Evolutionary conservation across 2,888 invertebrate species (phyloP), one percentile per base, ranked within the genome.

Genomic region (Epsilonema sp.): DNA sequence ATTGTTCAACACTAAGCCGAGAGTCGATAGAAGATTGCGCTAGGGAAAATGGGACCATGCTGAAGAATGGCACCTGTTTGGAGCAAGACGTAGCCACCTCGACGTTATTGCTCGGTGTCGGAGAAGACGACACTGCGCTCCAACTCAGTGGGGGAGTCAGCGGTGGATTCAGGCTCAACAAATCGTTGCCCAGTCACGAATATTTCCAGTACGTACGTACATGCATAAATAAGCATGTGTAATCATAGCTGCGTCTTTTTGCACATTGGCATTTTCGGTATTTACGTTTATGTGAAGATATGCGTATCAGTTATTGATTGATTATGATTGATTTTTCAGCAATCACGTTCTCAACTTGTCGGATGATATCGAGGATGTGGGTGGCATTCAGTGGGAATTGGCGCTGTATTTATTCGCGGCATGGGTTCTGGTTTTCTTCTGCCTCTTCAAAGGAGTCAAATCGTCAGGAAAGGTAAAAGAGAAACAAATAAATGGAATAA

Each of bases 401-500:
- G 81, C 80, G 2, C 67, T 75, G 2, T 81, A 80, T 62, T 72
- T 84, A 13, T 70, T 82, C 1, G 70, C 77, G 46, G 80, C 82
- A 47, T 84, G 83, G 83, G 62, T 76, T 46, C 78, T 80, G 53
- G 79, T 80, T 22, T 80, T 80, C 59, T 70, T 80, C 40, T 80
- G 80, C 58, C 72, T 81, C 38, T 79, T 78, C 66, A 80, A 80
- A 67, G 80, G 80, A 26, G 79, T 81, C 13, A 79, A 80, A 65
- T 79, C 78, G 50, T 79, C 80, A 21, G 81, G 81, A 56, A 81
- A 81, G 71, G 74, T 67, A 24, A 13, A 24, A 24, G 3, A 31
- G 8, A n/a, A n/a, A n/a, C n/a, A n/a, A n/a, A n/a, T n/a, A n/a
- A n/a, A n/a, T n/a, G n/a, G n/a, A n/a, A n/a, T n/a, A n/a, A n/a